Evolutionary conservation across 2,888 invertebrate genomes (phyloP), one percentile per base, ranked within the genome.

Genomic region (Folsomia candida): DNA sequence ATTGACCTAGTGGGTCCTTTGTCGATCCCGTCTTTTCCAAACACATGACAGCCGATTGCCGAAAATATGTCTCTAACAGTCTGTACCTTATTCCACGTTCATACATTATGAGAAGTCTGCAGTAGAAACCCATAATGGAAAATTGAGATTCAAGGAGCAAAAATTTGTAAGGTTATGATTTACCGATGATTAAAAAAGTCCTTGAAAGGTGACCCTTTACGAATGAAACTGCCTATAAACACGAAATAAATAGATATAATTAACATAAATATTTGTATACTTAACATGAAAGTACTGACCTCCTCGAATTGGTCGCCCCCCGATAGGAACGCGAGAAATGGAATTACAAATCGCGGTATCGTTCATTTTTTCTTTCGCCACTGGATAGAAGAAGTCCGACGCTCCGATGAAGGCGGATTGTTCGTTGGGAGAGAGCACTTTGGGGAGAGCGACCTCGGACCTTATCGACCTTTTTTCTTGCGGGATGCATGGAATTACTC

Each of bases 161-260:
- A 2, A 1, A 67, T 57, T 20, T 54, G 60, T 60, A 14, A 60
- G 11, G 26, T 27, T n/a, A 47, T 24, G 14, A 25, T 11, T 64
- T 66, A 75, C 76, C 70, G 70, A 20, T 69, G 60, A 28, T 75
- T 77, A 37, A 77, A 77, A 59, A 72, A 75, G 22, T 75, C 74
- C 20, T 68, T 59, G 14, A 73, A 62, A 2, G 74, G 70, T 2
- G 75, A 75, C 2, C 73, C 68, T 37, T 72, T 73, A n/a, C 70
- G 62, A 3, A 77, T 29, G 59, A 71, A 70, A 75, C 73, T 75
- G n/a, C 73, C 47, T 18, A n/a, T n/a, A n/a, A n/a, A n/a, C n/a
- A n/a, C n/a, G n/a, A n/a, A n/a, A n/a, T n/a, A n/a, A n/a, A n/a
- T n/a, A n/a, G n/a, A n/a, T n/a, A n/a, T n/a, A n/a, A n/a, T n/a